phyloP scores from a whole-genome alignment of 1,140 invertebrate species.

The Pogonomyrmex barbatus region DNA sequence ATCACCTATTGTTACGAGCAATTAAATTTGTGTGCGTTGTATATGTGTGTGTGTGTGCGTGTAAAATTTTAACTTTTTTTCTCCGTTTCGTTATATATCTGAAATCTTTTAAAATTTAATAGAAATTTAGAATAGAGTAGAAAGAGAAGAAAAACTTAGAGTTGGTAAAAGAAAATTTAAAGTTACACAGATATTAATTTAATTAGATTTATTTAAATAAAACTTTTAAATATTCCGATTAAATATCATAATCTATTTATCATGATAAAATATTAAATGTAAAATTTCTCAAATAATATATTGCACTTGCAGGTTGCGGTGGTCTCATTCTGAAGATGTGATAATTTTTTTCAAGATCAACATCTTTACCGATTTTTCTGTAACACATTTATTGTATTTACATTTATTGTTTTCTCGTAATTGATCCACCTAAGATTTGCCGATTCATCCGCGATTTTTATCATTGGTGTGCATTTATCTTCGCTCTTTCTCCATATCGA shows the following conservation, averaged over 20 bases:
- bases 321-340: neutral
- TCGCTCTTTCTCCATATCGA: neutral
- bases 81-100: neutral
- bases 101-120: neutral
- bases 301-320: neutral
- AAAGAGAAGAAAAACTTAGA: neutral
- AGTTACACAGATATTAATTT: too few species aligned
- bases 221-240: too few species aligned
- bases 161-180: neutral
- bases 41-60: too few species aligned
- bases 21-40: neutral
- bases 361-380: too few species aligned
- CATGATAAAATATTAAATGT: neutral
- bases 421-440: neutral
- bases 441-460: neutral
- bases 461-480: slow-evolving; percentile 25
- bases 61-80: neutral
- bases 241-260: neutral
- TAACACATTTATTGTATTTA: too few species aligned
- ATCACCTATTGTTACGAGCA: neutral
- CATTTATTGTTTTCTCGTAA: neutral
- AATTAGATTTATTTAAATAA: too few species aligned
- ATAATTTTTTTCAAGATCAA: neutral
- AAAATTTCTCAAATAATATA: neutral
- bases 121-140: neutral